Conservation (phyloP, 1,140 invertebrate genomes). For the Drosophila nigrodunni region DNA sequence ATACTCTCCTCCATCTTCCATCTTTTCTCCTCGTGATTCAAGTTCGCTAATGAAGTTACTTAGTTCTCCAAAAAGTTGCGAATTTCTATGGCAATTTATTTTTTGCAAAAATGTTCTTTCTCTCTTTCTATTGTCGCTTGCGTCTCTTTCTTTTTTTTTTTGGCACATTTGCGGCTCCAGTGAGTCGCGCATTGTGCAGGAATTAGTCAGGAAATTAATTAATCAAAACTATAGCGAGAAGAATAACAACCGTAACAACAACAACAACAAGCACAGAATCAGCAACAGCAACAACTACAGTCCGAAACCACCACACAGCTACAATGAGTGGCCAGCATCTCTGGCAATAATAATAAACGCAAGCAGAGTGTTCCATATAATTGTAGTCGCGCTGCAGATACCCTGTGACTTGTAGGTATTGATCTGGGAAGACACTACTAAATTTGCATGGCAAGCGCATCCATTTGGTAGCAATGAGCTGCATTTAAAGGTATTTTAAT, state of each 20-base stretch:
- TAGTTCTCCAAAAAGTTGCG: conserved; percentile 30
- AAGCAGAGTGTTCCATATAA: background rate
- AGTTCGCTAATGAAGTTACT: conserved; percentile 42
- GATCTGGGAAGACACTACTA: too few species aligned
- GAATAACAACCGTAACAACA: conserved; percentile 37
- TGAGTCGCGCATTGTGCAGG: conserved; percentile 79
- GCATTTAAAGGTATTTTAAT: too few species aligned
- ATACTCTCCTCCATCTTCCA: conserved; percentile 9
- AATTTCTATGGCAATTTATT: conserved; percentile 32
- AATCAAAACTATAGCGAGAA: conserved; percentile 76
- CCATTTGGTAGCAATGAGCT: too few species aligned
- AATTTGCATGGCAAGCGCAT: too few species aligned
- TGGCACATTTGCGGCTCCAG: conserved; percentile 72
- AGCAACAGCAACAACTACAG: conserved; percentile 22
- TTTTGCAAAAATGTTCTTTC: conserved; percentile 42
- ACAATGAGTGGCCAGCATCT: conserved; percentile 40
- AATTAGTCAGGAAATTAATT: conserved; percentile 84
- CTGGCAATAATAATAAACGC: conserved; percentile 30
- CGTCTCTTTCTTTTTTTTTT: conserved; percentile 42
- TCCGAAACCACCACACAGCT: conserved; percentile 27
- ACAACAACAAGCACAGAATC: conserved; percentile 20
- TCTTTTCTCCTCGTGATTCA: conserved; percentile 7
- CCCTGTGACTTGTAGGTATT: background rate
- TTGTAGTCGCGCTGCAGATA: background rate
- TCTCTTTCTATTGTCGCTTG: conserved; percentile 16